Evolutionary conservation across 2,113 vertebrate species (phyloP), one percentile per base, ranked within the genome.

Genomic region (Muntiacus muntjak): DNA sequence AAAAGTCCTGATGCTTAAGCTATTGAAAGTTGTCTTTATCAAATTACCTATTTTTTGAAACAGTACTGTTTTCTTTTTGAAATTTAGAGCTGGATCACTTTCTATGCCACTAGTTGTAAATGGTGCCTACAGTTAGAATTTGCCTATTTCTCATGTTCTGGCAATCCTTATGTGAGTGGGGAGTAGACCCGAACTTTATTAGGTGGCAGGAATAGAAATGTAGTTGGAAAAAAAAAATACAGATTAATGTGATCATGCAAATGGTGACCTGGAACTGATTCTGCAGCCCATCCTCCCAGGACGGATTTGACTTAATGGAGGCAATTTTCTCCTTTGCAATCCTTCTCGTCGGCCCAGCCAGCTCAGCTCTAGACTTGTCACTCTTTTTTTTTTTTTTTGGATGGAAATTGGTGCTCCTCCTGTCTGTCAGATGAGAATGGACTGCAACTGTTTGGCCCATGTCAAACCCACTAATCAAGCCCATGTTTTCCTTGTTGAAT

Each of bases 381-480:
- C 60, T 98, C 67, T 2, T 60, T 95, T 26, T 55, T 36, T 40
- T 95, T 92, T 87, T 94, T 89, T 95, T 87, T 95, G 54, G 64
- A 71, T 87, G 79, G 79, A 85, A 89, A 95, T 30, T 78, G 86
- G 43, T 9, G n/a, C 30, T 15, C 14, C 79, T 43, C 14, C 47
- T 45, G 67, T 96, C 2, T 86, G 52, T 89, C 87, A 91, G 30
- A 67, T 71, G 87, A 97, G 92, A 90, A 45, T 19, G 45, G 0
- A 19, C 85, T 97, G 84, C 95, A 97, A 89, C 95, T 95, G 19
- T 93, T 97, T 97, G 92, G 97, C 95, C 96, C 93, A 52, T 71
- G 8, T 15, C 1, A 2, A 89, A 43, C 0, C 25, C 88, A 62
- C 88, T 97, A 98, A 97, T 98, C 54, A 78, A 71, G 71, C 87